Percentiles rank a stretch among this genome's conserved stretches.
phyloP scores from a whole-genome alignment of 2,113 vertebrate species.

The Lampris incognitus region DNA sequence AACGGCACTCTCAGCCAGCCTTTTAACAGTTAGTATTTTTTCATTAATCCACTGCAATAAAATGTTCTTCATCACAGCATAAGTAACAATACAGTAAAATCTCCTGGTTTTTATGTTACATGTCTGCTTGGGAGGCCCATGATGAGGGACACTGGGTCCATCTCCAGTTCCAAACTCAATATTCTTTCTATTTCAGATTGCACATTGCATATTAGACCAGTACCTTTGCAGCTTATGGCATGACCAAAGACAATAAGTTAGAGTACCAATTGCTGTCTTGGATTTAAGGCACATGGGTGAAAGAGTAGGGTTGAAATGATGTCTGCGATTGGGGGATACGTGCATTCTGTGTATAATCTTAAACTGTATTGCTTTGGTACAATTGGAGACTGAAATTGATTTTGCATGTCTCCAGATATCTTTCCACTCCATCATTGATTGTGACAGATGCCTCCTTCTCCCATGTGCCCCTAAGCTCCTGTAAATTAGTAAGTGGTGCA shows the following conservation, averaged over 20 bases:
- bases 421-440: too few species aligned
- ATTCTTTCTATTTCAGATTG: neutral
- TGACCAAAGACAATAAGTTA: conserved; percentile 4
- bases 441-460: too few species aligned
- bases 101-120: neutral
- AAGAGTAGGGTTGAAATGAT: too few species aligned
- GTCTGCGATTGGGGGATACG: too few species aligned
- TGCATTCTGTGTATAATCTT: too few species aligned
- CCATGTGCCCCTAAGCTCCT: neutral
- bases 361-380: too few species aligned
- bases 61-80: neutral
- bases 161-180: neutral
- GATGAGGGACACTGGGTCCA: neutral
- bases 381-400: too few species aligned
- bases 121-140: neutral
- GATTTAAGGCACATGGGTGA: neutral
- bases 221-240: neutral
- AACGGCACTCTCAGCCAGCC: too few species aligned
- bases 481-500: neutral
- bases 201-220: neutral
- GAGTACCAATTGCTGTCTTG: conserved; percentile 6
- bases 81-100: neutral
- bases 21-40: too few species aligned
- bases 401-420: too few species aligned
- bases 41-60: too few species aligned